A percentile compares a stretch with the other conserved stretches of the same genome.
phyloP scores from a whole-genome alignment of 2,888 invertebrate genomes.

The Crematogaster levior region DNA sequence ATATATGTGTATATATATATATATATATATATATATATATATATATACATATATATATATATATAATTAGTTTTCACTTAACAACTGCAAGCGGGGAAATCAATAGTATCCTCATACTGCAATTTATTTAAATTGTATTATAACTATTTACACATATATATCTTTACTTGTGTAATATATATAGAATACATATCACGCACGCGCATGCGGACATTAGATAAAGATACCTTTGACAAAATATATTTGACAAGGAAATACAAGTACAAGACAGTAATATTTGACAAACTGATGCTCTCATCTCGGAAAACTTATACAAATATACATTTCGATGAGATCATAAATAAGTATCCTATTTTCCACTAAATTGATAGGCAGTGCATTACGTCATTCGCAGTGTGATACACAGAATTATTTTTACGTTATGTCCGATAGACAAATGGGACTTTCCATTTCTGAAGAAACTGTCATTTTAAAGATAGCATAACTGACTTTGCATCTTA shows the following conservation, averaged over 20 bases:
- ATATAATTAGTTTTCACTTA: background rate
- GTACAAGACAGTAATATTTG: constrained; percentile 23
- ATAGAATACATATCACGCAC: too few relatives aligned
- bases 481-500: constrained; percentile 34
- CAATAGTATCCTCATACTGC: background rate
- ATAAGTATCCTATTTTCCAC: background rate
- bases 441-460: constrained; percentile 14
- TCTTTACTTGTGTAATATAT: too few relatives aligned
- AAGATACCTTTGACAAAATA: background rate
- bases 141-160: too few relatives aligned
- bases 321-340: constrained; percentile 19
- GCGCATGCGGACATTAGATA: background rate
- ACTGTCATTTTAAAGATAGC: background rate
- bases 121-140: too few relatives aligned
- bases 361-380: constrained; percentile 39
- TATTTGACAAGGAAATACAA: background rate
- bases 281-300: constrained; percentile 58
- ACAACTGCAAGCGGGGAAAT: background rate
- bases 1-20: too few relatives aligned
- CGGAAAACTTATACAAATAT: constrained; percentile 20
- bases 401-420: constrained; percentile 65
- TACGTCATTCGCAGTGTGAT: constrained; percentile 20
- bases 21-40: too few relatives aligned
- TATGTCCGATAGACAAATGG: constrained; percentile 37
- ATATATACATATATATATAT: too few relatives aligned